Conservation (phyloP, 2,888 invertebrate genomes). For the Blomia tropicalis region DNA sequence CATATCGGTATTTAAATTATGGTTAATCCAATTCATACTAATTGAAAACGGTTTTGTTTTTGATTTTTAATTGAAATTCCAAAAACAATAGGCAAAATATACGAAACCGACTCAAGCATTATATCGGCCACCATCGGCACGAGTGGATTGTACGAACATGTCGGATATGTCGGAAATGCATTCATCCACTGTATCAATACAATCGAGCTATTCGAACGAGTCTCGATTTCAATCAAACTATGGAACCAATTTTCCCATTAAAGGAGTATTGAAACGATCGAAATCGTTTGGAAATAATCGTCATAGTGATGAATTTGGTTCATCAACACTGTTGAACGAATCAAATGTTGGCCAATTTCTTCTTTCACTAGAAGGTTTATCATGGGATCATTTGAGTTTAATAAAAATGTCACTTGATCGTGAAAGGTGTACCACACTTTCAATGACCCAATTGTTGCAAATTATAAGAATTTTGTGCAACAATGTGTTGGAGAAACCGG, state of each 20-base stretch:
- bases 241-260: conserved; percentile 15
- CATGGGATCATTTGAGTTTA: conserved; percentile 20
- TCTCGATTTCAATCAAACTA: conserved; percentile 3
- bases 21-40: too few species aligned
- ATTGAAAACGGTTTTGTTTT: too few species aligned
- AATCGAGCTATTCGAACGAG: conserved; percentile 1
- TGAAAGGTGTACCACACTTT: conserved; percentile 53
- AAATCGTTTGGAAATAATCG: conserved; percentile 29
- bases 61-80: too few species aligned
- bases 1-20: too few species aligned
- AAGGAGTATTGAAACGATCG: conserved; percentile 29
- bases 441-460: conserved; percentile 61
- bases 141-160: background rate
- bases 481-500: conserved; percentile 58
- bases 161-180: conserved; percentile 18
- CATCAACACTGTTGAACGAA: background rate
- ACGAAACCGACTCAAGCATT: conserved; percentile 20
- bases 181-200: background rate
- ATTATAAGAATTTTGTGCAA: conserved; percentile 62
- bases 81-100: conserved; percentile 20
- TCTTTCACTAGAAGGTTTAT: conserved; percentile 19
- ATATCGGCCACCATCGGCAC: conserved; percentile 25
- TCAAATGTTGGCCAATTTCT: background rate
- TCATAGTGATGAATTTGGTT: background rate
- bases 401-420: conserved; percentile 13